A percentile compares a stretch with the other conserved stretches of the same genome.
These are phyloP conservation scores for Coelopa pilipes DNA, from an alignment of 2,888 invertebrate species.

Conservation along the genomic window DNA sequence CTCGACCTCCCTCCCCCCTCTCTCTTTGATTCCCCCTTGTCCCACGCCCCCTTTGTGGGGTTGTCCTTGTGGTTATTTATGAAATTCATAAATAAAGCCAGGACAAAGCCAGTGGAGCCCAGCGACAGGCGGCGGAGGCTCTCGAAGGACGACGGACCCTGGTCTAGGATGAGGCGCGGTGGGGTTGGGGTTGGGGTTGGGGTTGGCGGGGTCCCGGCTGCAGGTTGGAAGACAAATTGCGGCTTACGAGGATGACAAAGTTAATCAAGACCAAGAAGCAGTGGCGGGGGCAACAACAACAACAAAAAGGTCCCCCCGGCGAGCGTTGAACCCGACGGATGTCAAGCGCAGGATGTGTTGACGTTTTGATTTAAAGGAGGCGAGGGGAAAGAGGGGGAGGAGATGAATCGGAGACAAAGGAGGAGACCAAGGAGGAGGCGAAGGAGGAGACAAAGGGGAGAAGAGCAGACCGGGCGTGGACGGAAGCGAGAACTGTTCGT, in stretches of 20 bases:
- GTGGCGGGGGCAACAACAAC: background rate
- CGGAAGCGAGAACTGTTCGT: no score
- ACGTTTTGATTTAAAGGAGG: background rate
- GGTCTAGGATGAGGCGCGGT: background rate
- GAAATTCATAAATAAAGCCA: constrained; percentile 34
- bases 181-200: background rate
- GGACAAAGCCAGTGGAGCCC: background rate
- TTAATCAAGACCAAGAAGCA: constrained; percentile 20
- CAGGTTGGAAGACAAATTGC: constrained; percentile 14
- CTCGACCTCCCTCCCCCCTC: background rate
- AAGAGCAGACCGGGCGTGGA: no score
- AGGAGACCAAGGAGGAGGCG: no score
- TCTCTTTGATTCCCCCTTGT: no score
- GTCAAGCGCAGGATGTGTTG: constrained; percentile 11
- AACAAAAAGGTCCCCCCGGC: constrained; percentile 7
- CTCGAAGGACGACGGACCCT: background rate
- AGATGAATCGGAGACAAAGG: no score
- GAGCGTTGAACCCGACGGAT: constrained; percentile 6
- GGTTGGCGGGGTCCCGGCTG: background rate
- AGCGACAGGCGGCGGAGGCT: background rate
- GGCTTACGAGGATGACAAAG: constrained; percentile 21
- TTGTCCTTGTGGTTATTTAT: constrained; percentile 31
- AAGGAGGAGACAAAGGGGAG: no score
- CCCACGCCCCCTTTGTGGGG: background rate
- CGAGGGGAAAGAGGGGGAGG: background rate